Percentiles rank a stretch among this genome's conserved stretches.
These are phyloP conservation scores for Parasteatoda lunata DNA, from an alignment of 2,888 invertebrate species.

Conservation along the genomic window DNA sequence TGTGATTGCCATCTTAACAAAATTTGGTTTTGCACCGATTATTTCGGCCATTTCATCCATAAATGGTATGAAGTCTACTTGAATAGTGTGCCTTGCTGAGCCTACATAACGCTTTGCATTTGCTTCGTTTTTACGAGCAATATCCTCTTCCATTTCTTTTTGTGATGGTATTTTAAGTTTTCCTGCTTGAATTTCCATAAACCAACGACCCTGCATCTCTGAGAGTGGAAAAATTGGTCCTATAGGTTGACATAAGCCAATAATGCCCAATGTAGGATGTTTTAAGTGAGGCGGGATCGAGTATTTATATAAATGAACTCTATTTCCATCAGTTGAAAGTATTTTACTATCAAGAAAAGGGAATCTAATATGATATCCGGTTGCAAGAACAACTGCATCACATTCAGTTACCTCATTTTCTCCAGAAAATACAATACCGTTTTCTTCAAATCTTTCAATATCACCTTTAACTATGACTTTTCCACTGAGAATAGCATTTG, in stretches of 20 bases:
- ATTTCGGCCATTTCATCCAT: conserved; percentile 75
- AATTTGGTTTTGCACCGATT: conserved; percentile 74
- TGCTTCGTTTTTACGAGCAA: conserved; percentile 79
- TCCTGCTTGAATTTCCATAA: conserved; percentile 77
- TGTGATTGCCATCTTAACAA: conserved; percentile 72
- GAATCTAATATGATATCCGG: conserved; percentile 73
- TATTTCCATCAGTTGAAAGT: conserved; percentile 27
- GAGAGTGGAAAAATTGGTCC: conserved; percentile 87
- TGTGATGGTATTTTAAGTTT: conserved; percentile 79
- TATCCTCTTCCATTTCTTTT: conserved; percentile 81
- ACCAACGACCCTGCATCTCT: conserved; percentile 82
- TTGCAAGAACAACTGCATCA: conserved; percentile 74
- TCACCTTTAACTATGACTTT: conserved; percentile 72
- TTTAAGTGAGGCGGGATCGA: conserved; percentile 78
- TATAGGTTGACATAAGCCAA: conserved; percentile 87
- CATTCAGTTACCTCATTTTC: conserved; percentile 71
- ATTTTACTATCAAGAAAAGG: conserved; percentile 73
- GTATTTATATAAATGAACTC: conserved; percentile 65
- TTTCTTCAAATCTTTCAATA: conserved; percentile 70
- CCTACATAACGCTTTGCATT: conserved; percentile 85
- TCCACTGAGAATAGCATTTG: conserved; percentile 74
- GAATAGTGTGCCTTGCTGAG: conserved; percentile 74
- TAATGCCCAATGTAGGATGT: conserved; percentile 85
- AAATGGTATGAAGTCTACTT: conserved; percentile 71
- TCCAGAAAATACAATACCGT: conserved; percentile 70